Percentiles rank a stretch among this genome's conserved stretches.
Conservation (phyloP, 2,888 invertebrate species). For the Zaprionus lineosus region DNA sequence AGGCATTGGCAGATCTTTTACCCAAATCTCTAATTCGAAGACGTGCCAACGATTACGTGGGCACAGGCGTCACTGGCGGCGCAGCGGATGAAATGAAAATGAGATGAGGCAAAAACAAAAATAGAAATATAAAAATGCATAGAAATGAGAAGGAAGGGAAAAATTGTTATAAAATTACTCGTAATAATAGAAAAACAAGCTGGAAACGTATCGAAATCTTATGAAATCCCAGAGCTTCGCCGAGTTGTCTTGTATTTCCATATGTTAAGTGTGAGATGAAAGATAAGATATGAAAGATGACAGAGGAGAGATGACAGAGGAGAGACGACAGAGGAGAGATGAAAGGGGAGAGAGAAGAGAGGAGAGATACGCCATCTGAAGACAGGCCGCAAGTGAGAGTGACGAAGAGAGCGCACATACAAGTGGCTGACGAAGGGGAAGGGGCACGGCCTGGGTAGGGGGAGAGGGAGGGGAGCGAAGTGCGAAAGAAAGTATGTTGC, state of each 20-base stretch:
- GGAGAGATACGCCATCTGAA: constrained; percentile 62
- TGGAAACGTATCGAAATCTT: constrained; percentile 43
- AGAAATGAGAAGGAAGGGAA: too few relatives aligned
- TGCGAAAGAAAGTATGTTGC: constrained; percentile 54
- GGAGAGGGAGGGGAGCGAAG: too few relatives aligned
- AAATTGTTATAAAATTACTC: constrained; percentile 8
- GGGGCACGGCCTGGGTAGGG: too few relatives aligned
- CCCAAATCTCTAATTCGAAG: neutral
- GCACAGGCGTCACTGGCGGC: constrained; percentile 27
- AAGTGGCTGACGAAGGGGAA: too few relatives aligned
- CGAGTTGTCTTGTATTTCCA: constrained; percentile 35
- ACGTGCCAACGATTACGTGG: constrained; percentile 54
- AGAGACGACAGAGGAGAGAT: too few relatives aligned
- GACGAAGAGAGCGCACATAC: constrained; percentile 26
- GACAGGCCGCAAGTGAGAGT: constrained; percentile 65
- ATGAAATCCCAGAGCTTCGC: constrained; percentile 37
- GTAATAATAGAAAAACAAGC: constrained; percentile 23
- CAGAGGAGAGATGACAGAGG: too few relatives aligned
- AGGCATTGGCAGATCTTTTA: constrained; percentile 30
- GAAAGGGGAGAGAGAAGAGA: constrained; percentile 64
- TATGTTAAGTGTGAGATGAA: constrained; percentile 42
- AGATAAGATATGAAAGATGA: too few relatives aligned
- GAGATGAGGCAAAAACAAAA: constrained; percentile 18
- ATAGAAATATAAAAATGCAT: constrained; percentile 19
- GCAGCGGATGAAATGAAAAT: constrained; percentile 9